These are phyloP conservation scores for Epinephelus lanceolatus DNA, from an alignment of 2,113 vertebrate genomes.

Conservation along the genomic window DNA sequence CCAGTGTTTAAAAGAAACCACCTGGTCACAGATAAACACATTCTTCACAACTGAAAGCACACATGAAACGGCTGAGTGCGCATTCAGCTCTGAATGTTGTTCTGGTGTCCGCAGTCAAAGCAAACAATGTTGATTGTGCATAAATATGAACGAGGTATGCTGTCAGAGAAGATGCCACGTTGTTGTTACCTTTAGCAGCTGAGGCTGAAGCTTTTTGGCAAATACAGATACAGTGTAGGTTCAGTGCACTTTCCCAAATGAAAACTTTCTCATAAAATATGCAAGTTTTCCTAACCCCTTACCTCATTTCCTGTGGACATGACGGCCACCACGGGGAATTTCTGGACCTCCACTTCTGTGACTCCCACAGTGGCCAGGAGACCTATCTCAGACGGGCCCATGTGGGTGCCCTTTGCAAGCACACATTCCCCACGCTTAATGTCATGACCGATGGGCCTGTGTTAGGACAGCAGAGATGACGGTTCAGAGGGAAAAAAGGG, in stretches of 20 bases:
- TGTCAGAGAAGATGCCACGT: conserved; percentile 4
- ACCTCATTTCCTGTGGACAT: conserved; percentile 99
- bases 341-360: conserved; percentile 99
- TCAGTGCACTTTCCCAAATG: background rate
- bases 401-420: conserved; percentile 97
- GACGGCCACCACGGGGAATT: conserved; percentile 98
- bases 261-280: background rate
- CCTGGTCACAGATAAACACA: conserved; percentile 41
- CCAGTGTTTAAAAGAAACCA: conserved; percentile 23
- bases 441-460: conserved; percentile 98
- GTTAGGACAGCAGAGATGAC: conserved; percentile 44
- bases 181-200: conserved; percentile 28
- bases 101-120: conserved; percentile 43
- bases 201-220: background rate
- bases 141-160: conserved; percentile 34
- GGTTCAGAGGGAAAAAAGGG: background rate
- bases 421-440: conserved; percentile 99
- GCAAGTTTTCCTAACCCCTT: conserved; percentile 39
- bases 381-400: conserved; percentile 98
- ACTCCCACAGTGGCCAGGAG: conserved; percentile 98
- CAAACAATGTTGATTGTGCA: conserved; percentile 53
- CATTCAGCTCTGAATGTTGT: conserved; percentile 23
- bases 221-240: conserved; percentile 1
- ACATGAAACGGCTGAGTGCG: conserved; percentile 24
- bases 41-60: conserved; percentile 42